A percentile compares a stretch with the other conserved stretches of the same genome.
These are phyloP conservation scores for Drosophila infuscata DNA, from an alignment of 2,888 invertebrate genomes.

Conservation along the genomic window DNA sequence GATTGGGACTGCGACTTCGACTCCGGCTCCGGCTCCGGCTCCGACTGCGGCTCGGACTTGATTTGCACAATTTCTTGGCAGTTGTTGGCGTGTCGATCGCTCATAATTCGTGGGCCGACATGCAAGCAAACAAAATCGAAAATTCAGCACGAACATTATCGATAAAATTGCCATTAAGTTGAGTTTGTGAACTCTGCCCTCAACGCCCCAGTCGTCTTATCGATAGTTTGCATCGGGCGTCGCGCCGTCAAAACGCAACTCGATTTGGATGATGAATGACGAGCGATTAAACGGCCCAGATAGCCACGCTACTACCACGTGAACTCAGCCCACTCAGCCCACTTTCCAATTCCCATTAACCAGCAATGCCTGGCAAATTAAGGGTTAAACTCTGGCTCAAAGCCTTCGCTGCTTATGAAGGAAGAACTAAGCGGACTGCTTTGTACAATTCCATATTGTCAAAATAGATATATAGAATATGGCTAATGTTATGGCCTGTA, in stretches of 20 bases:
- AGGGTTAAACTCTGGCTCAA: constrained; percentile 44
- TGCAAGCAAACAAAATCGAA: constrained; percentile 80
- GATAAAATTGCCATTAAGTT: constrained; percentile 83
- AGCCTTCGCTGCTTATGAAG: not conserved
- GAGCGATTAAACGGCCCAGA: constrained; percentile 70
- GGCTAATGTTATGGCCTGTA: not conserved
- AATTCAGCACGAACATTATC: constrained; percentile 83
- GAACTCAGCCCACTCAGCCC: not conserved
- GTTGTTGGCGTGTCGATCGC: constrained; percentile 79
- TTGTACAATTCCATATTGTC: not conserved
- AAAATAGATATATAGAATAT: constrained; percentile 30
- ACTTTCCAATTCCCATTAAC: constrained; percentile 5
- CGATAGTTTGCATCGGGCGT: constrained; percentile 76
- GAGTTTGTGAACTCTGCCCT: constrained; percentile 49
- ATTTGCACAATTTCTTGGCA: constrained; percentile 75
- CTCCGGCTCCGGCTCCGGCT: constrained; percentile 8
- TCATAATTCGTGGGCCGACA: constrained; percentile 75
- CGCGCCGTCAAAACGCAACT: constrained; percentile 71
- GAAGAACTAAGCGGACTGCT: constrained; percentile 6
- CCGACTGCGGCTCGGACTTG: constrained; percentile 33
- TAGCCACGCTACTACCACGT: constrained; percentile 51
- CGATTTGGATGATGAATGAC: constrained; percentile 80
- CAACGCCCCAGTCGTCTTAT: constrained; percentile 65
- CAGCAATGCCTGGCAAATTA: constrained; percentile 35
- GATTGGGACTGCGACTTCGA: constrained; percentile 6